phyloP scores from a whole-genome alignment of 1,140 invertebrate genomes.

The Dreissena polymorpha region DNA sequence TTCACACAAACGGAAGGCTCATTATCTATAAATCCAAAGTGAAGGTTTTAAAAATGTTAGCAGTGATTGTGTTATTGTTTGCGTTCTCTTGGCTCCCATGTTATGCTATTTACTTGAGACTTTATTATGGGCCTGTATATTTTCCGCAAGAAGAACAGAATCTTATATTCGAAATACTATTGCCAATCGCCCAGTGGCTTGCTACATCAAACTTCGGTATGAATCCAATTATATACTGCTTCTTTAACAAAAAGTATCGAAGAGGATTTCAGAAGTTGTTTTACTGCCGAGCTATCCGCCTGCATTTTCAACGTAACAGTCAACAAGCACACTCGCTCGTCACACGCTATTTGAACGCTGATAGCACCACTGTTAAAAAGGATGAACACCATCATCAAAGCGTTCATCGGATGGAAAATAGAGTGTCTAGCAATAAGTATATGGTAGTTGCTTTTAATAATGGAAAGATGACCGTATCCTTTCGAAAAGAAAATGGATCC shows the following conservation, averaged over 20 bases:
- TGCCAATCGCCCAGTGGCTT: constrained; percentile 96
- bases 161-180: constrained; percentile 88
- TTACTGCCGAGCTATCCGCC: constrained; percentile 24
- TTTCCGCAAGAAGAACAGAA: constrained; percentile 83
- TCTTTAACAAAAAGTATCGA: constrained; percentile 97
- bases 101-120: constrained; percentile 82
- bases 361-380: constrained; percentile 26
- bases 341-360: constrained; percentile 45
- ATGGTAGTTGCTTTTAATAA: constrained; percentile 56
- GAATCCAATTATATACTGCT: constrained; percentile 97
- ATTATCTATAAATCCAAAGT: constrained; percentile 76
- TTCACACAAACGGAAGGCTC: constrained; percentile 61
- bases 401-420: constrained; percentile 26
- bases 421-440: constrained; percentile 49
- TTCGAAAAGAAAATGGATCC: constrained; percentile 47
- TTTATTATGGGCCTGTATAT: constrained; percentile 68
- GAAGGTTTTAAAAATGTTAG: constrained; percentile 95
- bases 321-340: constrained; percentile 44
- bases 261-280: constrained; percentile 86
- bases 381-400: constrained; percentile 12
- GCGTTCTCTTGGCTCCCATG: constrained; percentile 96
- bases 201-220: constrained; percentile 97
- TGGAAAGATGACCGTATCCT: constrained; percentile 51
- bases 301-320: constrained; percentile 47
- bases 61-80: constrained; percentile 95